These are phyloP conservation scores for Mythimna albipuncta DNA, from an alignment of 2,888 invertebrate genomes.

Conservation along the genomic window DNA sequence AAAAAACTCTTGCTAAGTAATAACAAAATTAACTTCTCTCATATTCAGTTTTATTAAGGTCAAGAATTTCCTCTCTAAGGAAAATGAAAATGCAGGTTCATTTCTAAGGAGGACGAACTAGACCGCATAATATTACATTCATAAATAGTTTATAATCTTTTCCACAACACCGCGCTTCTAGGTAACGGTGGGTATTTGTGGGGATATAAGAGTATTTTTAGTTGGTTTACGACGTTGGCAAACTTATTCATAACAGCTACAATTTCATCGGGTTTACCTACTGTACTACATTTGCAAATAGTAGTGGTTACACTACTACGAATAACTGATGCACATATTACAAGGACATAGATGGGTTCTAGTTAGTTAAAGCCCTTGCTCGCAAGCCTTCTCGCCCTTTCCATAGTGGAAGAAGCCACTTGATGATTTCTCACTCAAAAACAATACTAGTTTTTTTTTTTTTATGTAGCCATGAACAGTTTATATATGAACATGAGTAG, in stretches of 20 bases:
- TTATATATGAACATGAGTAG: too few relatives aligned
- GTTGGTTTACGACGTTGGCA: conserved; percentile 27
- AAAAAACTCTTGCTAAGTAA: background rate
- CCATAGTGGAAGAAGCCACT: too few relatives aligned
- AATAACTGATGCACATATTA: too few relatives aligned
- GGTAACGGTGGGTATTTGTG: conserved; percentile 24
- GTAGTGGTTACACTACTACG: too few relatives aligned
- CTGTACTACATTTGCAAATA: background rate
- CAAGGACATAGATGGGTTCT: too few relatives aligned
- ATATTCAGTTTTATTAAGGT: background rate
- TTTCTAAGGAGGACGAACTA: conserved; percentile 15
- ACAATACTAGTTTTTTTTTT: too few relatives aligned
- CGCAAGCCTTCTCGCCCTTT: too few relatives aligned
- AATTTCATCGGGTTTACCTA: background rate
- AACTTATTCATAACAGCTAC: conserved; percentile 5
- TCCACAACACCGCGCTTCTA: conserved; percentile 15
- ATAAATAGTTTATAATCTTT: conserved; percentile 23
- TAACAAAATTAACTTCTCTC: conserved; percentile 1
- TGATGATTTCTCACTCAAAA: too few relatives aligned
- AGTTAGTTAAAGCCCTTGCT: too few relatives aligned
- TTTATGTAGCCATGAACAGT: too few relatives aligned
- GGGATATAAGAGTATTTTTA: conserved; percentile 26
- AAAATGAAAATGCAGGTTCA: conserved; percentile 30
- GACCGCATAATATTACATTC: conserved; percentile 21
- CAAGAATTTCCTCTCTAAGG: background rate